Evolutionary conservation across 2,888 invertebrate species (phyloP), one percentile per base, ranked within the genome.

Genomic region (Agonum fuliginosum): DNA sequence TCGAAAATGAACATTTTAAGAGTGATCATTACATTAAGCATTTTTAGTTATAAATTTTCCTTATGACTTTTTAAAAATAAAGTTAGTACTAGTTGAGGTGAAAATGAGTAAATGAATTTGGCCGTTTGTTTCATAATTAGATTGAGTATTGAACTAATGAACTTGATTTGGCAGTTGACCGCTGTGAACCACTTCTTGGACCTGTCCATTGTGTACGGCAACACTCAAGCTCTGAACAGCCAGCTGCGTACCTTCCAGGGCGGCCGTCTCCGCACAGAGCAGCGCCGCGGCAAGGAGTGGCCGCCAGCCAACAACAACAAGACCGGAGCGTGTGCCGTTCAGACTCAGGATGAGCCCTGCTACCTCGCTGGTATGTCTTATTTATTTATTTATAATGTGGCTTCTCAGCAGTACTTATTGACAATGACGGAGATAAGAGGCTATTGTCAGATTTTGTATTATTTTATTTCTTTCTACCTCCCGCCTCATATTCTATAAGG

Each of bases 151-250:
- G n/a, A n/a, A n/a, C n/a, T n/a, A n/a, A n/a, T n/a, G n/a, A n/a
- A 34, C 22, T 62, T 54, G n/a, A 12, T 24, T 77, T 83, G 84
- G 8, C 82, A 93, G 93, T 81, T 93, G 22, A 89, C 92, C 5
- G 89, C 88, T 8, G 92, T 94, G 0, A 93, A 94, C 27, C 91
- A 93, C 8, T 94, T 87, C 84, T 87, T 96, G 88, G 96, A 96
- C 83, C 88, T 93, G 2, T 96, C 96, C 0, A 86, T 94, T 30
- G 93, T 96, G 0, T 97, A 96, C 83, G 96, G 96, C 0, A 94
- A 92, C 79, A 92, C 90, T 1, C 89, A 90, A 10, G 87, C 89
- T 37, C 91, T 93, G 79, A 91, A 92, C 12, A 88, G 89, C 5
- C 90, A 90, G 20, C 87, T 96, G 17, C 89, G 96, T 4, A 89